Percentiles rank a stretch among this genome's conserved stretches.
Conservation (phyloP, 64 coral and sea anemone genomes). For the Montipora cactus region DNA sequence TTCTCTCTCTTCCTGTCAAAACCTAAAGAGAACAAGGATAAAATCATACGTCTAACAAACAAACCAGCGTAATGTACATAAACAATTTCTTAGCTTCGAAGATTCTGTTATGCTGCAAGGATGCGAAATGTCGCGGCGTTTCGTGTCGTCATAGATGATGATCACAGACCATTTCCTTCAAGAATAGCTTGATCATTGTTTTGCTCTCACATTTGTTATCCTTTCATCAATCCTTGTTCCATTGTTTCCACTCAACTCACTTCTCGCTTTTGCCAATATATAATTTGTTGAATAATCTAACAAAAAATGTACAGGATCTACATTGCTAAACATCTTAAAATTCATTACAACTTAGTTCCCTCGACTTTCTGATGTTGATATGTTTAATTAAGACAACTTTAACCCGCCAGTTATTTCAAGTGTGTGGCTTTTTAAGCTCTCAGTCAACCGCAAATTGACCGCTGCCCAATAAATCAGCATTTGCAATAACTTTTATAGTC, state of each 20-base stretch:
- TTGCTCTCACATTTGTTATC: not conserved
- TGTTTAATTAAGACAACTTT: constrained; percentile 46
- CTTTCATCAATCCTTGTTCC: constrained; percentile 8
- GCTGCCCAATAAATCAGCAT: constrained; percentile 33
- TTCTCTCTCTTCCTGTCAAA: not conserved
- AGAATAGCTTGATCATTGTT: constrained; percentile 2
- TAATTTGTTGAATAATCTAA: not conserved
- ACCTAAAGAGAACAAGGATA: not conserved
- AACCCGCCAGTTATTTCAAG: constrained; percentile 15
- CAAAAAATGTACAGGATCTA: not conserved
- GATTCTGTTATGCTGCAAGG: not conserved
- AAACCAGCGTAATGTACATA: not conserved
- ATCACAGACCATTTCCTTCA: not conserved
- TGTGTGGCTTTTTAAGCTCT: not conserved
- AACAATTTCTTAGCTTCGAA: not conserved
- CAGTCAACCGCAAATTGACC: constrained; percentile 15
- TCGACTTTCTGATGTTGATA: not conserved
- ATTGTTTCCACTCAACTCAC: not conserved
- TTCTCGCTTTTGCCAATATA: not conserved
- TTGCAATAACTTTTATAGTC: constrained; percentile 2
- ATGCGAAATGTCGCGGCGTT: not conserved
- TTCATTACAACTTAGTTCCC: not conserved
- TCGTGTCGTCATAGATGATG: not conserved
- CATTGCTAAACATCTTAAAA: not conserved
- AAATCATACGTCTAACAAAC: not conserved